phyloP scores from a whole-genome alignment of 1,140 invertebrate species.

The Gryllus bimaculatus region DNA sequence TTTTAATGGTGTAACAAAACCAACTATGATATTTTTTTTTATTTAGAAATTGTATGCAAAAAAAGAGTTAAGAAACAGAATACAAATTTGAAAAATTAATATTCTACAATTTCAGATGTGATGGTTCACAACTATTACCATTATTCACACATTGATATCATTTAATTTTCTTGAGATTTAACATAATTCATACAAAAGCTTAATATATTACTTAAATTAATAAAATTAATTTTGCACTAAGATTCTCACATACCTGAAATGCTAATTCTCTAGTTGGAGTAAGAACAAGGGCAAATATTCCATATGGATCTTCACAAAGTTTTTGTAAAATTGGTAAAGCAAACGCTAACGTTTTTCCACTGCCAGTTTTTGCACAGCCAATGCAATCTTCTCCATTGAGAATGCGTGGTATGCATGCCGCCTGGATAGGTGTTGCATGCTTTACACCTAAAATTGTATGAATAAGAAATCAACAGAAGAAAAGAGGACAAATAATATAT shows the following conservation, averaged over 20 bases:
- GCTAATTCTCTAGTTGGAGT: constrained; percentile 95
- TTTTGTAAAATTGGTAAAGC: constrained; percentile 89
- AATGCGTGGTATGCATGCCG: constrained; percentile 71
- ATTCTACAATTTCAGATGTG: too few species aligned
- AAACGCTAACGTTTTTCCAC: constrained; percentile 96
- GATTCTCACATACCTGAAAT: constrained; percentile 47
- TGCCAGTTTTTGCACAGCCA: constrained; percentile 93
- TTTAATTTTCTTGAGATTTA: too few species aligned
- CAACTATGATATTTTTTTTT: too few species aligned
- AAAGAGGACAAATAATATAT: neutral
- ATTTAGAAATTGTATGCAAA: too few species aligned
- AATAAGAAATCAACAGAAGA: neutral
- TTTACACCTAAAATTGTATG: constrained; percentile 51
- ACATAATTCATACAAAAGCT: too few species aligned
- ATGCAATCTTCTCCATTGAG: constrained; percentile 80
- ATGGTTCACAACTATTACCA: too few species aligned
- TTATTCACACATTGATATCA: too few species aligned
- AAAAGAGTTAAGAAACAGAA: too few species aligned
- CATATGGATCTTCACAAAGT: constrained; percentile 83
- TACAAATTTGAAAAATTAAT: too few species aligned
- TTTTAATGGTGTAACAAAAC: too few species aligned
- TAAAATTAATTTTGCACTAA: too few species aligned
- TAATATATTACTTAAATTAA: too few species aligned
- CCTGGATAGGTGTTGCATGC: constrained; percentile 76
- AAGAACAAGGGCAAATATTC: constrained; percentile 88